Conservation (phyloP, 2,113 vertebrate genomes). For the Myxocyprinus asiaticus region DNA sequence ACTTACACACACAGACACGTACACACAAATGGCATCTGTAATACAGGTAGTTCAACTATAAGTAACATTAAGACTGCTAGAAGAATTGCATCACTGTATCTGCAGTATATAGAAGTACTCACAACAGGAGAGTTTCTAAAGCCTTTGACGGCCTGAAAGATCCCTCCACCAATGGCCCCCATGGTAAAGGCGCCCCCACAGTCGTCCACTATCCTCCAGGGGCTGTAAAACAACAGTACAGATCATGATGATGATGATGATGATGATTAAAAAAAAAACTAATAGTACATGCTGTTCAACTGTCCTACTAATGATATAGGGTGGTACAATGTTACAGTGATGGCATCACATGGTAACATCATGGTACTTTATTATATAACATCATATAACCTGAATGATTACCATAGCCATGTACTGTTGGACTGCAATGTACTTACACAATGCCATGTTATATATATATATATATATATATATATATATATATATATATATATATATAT, state of each 20-base stretch:
- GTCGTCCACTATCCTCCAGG: conserved; percentile 97
- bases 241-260: not conserved
- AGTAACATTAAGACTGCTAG: not conserved
- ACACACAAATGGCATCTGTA: not conserved
- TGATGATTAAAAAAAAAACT: not conserved
- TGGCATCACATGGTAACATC: no score
- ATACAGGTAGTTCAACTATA: not conserved
- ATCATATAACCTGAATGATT: no score
- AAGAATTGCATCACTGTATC: not conserved
- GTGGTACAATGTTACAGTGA: no score
- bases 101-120: conserved; percentile 61
- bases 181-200: conserved; percentile 97
- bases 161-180: conserved; percentile 94
- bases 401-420: no score
- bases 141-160: conserved; percentile 95
- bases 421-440: no score
- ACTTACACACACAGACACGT: no score
- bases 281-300: not conserved
- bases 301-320: no score
- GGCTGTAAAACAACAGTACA: conserved; percentile 69
- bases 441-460: no score
- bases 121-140: conserved; percentile 94
- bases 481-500: no score
- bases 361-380: no score
- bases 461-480: no score